These are phyloP conservation scores for Paragorgia papillata DNA, from an alignment of 92 coral and sea anemone species.

Conservation along the genomic window DNA sequence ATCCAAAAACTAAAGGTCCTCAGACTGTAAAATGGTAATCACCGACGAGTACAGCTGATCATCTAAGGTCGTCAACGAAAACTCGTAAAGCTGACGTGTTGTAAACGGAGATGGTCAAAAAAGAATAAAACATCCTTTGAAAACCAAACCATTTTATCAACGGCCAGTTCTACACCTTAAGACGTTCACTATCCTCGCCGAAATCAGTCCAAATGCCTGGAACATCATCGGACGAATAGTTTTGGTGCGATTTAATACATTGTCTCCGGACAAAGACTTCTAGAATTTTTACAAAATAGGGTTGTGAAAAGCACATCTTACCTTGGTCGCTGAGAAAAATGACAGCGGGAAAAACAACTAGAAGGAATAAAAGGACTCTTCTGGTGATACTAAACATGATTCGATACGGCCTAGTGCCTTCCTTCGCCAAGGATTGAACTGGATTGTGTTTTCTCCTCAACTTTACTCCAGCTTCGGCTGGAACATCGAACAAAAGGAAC, in stretches of 20 bases:
- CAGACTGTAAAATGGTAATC: constrained; percentile 56
- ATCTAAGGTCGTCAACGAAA: constrained; percentile 54
- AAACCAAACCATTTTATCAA: constrained; percentile 20
- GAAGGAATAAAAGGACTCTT: constrained; percentile 76
- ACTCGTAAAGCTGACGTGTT: constrained; percentile 49
- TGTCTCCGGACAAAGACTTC: constrained; percentile 12
- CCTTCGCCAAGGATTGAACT: constrained; percentile 86
- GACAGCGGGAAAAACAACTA: constrained; percentile 82
- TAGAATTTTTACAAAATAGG: constrained; percentile 10
- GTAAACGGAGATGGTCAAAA: constrained; percentile 42
- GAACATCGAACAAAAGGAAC: constrained; percentile 28
- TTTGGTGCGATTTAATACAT: constrained; percentile 3
- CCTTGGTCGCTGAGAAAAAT: constrained; percentile 84
- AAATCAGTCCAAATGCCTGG: constrained; percentile 99
- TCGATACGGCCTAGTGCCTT: constrained; percentile 60
- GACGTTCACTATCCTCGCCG: constrained; percentile 53
- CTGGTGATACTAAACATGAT: constrained; percentile 85
- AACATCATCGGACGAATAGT: constrained; percentile 85
- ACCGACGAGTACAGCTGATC: constrained; percentile 57
- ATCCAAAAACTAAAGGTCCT: not conserved
- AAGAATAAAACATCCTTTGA: constrained; percentile 65
- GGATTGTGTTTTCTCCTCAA: constrained; percentile 65
- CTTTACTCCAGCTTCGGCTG: constrained; percentile 32
- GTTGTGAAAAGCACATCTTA: constrained; percentile 55
- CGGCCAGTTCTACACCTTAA: constrained; percentile 50